Evolutionary conservation across 2,113 vertebrate genomes (phyloP).

Genomic region (Antidorcas marsupialis): DNA sequence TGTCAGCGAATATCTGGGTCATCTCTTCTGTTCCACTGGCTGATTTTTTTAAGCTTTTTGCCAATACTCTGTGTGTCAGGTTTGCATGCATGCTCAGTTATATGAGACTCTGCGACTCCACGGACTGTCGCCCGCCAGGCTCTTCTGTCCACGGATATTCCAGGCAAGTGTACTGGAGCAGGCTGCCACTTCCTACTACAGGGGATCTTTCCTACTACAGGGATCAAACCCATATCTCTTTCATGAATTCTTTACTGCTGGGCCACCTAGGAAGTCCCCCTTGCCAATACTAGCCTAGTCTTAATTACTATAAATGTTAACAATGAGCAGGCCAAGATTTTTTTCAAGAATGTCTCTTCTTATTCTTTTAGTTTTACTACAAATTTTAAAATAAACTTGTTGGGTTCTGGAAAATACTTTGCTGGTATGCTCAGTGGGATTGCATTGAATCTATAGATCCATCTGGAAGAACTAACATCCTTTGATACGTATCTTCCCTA

Average conservation of each 20-base stretch:
- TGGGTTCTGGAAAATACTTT: background rate
- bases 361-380: background rate
- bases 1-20: background rate
- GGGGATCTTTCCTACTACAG: background rate
- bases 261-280: background rate
- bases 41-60: background rate
- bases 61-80: background rate
- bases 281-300: background rate
- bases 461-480: background rate
- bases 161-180: background rate
- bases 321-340: background rate
- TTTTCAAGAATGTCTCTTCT: background rate
- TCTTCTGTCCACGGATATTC: background rate
- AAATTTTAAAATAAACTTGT: background rate
- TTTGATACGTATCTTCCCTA: background rate
- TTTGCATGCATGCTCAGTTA: background rate
- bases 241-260: background rate
- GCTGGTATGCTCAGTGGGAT: background rate
- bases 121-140: accelerated
- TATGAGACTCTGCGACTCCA: background rate
- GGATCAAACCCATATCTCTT: background rate
- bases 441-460: background rate
- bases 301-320: background rate
- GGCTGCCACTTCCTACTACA: background rate
- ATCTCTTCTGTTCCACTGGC: background rate